Conservation (phyloP, 2,888 invertebrate genomes). For the Drosophila imparisetae region DNA sequence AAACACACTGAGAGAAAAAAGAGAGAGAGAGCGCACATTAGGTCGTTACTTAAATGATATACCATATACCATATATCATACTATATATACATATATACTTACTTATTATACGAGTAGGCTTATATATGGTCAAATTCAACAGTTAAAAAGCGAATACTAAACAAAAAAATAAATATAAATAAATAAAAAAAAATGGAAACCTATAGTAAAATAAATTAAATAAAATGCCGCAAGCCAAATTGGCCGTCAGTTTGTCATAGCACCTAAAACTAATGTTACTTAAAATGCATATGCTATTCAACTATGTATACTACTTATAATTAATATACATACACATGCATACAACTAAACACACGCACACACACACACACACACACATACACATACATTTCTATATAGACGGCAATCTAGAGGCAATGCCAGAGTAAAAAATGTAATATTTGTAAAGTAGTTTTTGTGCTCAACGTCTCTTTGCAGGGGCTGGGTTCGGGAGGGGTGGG, state of each 20-base stretch:
- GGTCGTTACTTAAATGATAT: constrained; percentile 63
- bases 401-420: constrained; percentile 57
- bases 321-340: constrained; percentile 26
- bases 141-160: constrained; percentile 50
- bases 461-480: constrained; percentile 44
- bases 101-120: constrained; percentile 43
- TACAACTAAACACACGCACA: constrained; percentile 3
- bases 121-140: constrained; percentile 30
- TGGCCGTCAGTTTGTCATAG: constrained; percentile 70
- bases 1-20: constrained; percentile 24
- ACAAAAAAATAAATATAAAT: constrained; percentile 8
- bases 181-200: not conserved
- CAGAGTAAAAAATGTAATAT: constrained; percentile 66
- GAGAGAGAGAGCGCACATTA: constrained; percentile 46
- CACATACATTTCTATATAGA: constrained; percentile 24
- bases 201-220: constrained; percentile 11
- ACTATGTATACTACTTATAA: constrained; percentile 42
- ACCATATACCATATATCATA: constrained; percentile 27
- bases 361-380: constrained; percentile 9
- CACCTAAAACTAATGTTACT: constrained; percentile 67
- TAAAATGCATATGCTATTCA: constrained; percentile 47
- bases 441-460: constrained; percentile 73
- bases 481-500: not conserved
- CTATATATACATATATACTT: constrained; percentile 20
- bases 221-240: constrained; percentile 61